These are phyloP conservation scores for Oreochromis mossambicus DNA, from an alignment of 2,797 vertebrate species.

Conservation along the genomic window DNA sequence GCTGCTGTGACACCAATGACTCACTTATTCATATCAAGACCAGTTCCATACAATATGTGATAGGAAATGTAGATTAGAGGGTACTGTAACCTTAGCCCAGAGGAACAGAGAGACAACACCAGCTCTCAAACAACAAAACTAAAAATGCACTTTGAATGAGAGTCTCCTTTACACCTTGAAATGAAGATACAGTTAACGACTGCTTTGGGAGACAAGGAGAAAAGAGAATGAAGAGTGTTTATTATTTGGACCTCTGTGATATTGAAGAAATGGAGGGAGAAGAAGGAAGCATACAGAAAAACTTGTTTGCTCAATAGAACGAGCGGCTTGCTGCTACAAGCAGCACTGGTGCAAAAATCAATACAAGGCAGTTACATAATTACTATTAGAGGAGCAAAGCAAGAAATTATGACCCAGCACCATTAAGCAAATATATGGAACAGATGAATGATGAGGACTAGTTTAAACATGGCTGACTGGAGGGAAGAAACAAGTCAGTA, in stretches of 20 bases:
- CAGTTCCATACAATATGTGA: neutral
- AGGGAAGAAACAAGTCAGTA: neutral
- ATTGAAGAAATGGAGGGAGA: neutral
- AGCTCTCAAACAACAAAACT: neutral
- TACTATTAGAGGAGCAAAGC: too few relatives aligned
- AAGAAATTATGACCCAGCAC: too few relatives aligned
- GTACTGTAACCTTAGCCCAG: neutral
- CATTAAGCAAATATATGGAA: too few relatives aligned
- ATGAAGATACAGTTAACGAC: neutral
- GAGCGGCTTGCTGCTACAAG: too few relatives aligned
- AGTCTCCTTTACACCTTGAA: rapidly evolving
- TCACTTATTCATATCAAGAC: neutral
- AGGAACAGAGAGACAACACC: neutral
- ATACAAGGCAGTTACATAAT: too few relatives aligned
- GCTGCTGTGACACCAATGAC: neutral
- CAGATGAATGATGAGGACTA: neutral
- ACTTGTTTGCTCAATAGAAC: too few relatives aligned
- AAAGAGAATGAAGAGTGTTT: rapidly evolving
- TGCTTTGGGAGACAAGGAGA: neutral
- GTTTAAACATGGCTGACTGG: rapidly evolving
- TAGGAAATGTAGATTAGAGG: neutral
- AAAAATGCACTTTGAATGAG: neutral
- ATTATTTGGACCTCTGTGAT: neutral
- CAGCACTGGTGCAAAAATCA: too few relatives aligned
- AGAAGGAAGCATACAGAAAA: too few relatives aligned